phyloP scores from a whole-genome alignment of 2,113 vertebrate species.

The Hemichromis elongatus region DNA sequence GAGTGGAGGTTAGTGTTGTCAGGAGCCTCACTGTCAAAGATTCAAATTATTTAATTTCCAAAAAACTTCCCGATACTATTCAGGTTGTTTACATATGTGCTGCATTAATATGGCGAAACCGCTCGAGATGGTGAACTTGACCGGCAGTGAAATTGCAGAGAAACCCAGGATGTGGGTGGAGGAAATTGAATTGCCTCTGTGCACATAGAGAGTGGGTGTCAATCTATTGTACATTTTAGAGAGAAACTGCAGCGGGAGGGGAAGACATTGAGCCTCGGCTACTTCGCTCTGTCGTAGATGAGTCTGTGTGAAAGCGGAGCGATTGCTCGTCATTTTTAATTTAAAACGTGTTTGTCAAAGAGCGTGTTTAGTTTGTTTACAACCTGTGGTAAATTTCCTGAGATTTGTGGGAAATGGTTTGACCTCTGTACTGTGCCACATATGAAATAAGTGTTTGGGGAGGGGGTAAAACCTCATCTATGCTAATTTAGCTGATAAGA shows the following conservation, averaged over 20 bases:
- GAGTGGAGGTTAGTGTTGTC: background rate
- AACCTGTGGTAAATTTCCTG: background rate
- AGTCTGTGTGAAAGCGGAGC: constrained; percentile 31
- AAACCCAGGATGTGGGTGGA: constrained; percentile 45
- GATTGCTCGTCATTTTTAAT: constrained; percentile 42
- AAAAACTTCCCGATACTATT: background rate
- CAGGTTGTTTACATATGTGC: background rate
- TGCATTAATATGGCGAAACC: constrained; percentile 35
- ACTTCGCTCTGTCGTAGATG: constrained; percentile 39
- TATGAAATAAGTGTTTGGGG: background rate
- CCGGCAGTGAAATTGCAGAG: constrained; percentile 44
- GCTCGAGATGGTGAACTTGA: constrained; percentile 57
- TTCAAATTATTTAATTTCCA: background rate
- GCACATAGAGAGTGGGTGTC: constrained; percentile 65
- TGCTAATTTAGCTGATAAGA: background rate
- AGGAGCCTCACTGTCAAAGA: background rate
- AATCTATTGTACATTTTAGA: constrained; percentile 66
- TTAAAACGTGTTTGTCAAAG: constrained; percentile 11
- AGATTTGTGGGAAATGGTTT: background rate
- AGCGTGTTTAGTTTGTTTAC: background rate
- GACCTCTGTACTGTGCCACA: background rate
- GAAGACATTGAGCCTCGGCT: constrained; percentile 29
- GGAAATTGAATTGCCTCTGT: constrained; percentile 64
- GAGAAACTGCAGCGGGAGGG: constrained; percentile 49
- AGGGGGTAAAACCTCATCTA: background rate